phyloP scores from a whole-genome alignment of 2,888 invertebrate species.

The Daptonema setosum region DNA sequence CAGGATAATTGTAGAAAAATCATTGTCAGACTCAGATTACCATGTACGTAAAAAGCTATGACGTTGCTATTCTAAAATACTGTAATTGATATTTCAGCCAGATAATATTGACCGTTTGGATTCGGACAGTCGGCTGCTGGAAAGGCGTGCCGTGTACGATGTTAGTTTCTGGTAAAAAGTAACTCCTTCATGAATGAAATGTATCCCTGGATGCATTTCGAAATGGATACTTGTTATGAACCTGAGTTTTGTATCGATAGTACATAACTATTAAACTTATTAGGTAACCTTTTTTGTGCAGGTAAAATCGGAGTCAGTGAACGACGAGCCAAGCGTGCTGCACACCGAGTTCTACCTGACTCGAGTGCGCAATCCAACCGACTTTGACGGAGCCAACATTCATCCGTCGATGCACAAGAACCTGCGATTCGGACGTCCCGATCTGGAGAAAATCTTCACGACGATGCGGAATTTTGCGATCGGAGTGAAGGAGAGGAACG shows the following conservation, averaged over 20 bases:
- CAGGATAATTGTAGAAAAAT: too few species aligned
- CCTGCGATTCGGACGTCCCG: background rate
- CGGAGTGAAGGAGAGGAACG: background rate
- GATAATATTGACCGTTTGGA: background rate
- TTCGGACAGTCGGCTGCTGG: background rate
- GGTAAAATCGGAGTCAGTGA: background rate
- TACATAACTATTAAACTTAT: background rate
- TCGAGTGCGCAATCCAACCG: background rate
- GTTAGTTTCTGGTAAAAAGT: background rate
- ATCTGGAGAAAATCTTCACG: background rate
- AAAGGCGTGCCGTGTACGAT: background rate
- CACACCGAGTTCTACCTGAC: slow-evolving; percentile 2
- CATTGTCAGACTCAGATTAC: too few species aligned
- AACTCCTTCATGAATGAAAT: background rate
- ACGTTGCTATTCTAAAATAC: too few species aligned
- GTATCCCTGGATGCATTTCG: background rate
- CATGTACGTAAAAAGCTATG: too few species aligned
- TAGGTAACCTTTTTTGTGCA: too few species aligned
- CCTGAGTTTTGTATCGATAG: background rate
- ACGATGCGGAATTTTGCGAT: background rate
- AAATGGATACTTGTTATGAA: background rate
- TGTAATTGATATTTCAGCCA: too few species aligned
- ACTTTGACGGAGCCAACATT: background rate
- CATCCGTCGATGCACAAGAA: background rate
- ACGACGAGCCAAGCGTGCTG: background rate